These are phyloP conservation scores for Syngnathus acus DNA, from an alignment of 2,797 vertebrate genomes.

Conservation along the genomic window DNA sequence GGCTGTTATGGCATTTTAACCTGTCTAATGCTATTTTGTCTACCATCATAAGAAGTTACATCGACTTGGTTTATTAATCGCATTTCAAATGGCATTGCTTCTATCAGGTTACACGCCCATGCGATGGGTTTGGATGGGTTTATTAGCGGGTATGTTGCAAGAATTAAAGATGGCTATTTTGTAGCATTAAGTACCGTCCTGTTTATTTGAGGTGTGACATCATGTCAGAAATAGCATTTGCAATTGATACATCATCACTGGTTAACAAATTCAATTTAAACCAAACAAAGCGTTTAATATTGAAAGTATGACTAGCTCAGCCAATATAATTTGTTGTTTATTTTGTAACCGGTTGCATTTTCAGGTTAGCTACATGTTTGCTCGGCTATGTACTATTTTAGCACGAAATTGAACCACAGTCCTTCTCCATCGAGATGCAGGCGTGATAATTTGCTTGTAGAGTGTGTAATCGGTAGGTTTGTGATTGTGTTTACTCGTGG, in stretches of 20 bases:
- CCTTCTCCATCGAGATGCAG: background rate
- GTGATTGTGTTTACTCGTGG: background rate
- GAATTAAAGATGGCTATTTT: conserved; percentile 10
- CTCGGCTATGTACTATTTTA: background rate
- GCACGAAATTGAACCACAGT: background rate
- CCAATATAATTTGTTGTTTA: background rate
- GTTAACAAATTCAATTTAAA: background rate
- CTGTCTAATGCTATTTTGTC: conserved; percentile 20
- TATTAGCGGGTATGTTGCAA: background rate
- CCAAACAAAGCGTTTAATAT: background rate
- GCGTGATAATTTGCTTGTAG: background rate
- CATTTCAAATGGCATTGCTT: background rate
- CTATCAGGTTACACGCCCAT: background rate
- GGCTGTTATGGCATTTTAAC: conserved; percentile 1
- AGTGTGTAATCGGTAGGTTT: background rate
- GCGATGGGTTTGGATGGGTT: background rate
- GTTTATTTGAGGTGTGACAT: conserved; percentile 22
- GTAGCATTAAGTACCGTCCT: conserved; percentile 3
- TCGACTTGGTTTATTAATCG: background rate
- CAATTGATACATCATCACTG: background rate
- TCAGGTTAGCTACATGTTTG: background rate
- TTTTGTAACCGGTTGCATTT: background rate
- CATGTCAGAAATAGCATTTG: background rate
- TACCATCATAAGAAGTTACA: background rate
- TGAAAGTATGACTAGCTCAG: background rate